These are phyloP conservation scores for Cheilinus undulatus DNA, from an alignment of 2,113 vertebrate genomes.

Conservation along the genomic window DNA sequence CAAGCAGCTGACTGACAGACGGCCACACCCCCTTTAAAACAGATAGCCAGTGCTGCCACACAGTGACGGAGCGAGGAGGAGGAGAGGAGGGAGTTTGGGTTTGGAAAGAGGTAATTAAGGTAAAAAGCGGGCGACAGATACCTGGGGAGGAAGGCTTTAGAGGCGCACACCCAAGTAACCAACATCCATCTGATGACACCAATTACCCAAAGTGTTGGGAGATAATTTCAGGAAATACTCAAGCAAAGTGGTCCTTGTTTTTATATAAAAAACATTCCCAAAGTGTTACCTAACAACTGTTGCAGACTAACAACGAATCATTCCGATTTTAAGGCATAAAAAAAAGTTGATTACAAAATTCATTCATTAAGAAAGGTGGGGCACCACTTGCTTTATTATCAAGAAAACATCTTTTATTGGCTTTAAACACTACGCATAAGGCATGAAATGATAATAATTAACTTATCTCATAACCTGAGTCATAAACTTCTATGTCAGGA, in stretches of 20 bases:
- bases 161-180: constrained; percentile 16
- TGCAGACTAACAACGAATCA: too few relatives aligned
- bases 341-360: too few relatives aligned
- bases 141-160: constrained; percentile 4
- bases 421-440: too few relatives aligned
- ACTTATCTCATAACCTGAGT: too few relatives aligned
- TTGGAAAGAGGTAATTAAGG: constrained; percentile 22
- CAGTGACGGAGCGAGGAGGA: constrained; percentile 1
- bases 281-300: too few relatives aligned
- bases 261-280: background rate
- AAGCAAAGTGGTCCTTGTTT: background rate
- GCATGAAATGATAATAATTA: too few relatives aligned
- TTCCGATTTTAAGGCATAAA: too few relatives aligned
- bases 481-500: too few relatives aligned
- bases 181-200: background rate
- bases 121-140: constrained; percentile 7
- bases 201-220: constrained; percentile 25
- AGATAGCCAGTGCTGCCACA: constrained; percentile 39
- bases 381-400: too few relatives aligned
- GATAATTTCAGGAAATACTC: background rate
- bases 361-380: too few relatives aligned
- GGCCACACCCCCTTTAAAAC: constrained; percentile 59
- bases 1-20: constrained; percentile 47
- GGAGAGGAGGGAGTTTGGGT: background rate
- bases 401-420: too few relatives aligned